These are phyloP conservation scores for Willisornis vidua DNA, from an alignment of 2,113 vertebrate genomes.

Conservation along the genomic window DNA sequence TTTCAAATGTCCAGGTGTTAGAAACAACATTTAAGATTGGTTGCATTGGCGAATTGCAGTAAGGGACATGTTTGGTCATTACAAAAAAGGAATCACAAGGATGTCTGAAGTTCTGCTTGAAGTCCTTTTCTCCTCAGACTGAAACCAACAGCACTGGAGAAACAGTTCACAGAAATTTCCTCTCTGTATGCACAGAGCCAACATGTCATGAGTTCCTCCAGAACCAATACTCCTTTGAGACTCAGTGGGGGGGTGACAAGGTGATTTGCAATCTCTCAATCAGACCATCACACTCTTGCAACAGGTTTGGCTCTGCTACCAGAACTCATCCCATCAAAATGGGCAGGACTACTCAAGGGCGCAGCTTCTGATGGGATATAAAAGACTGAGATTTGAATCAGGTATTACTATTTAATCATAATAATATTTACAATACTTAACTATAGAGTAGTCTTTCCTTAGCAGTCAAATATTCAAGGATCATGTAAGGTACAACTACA, in stretches of 20 bases:
- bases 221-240: not conserved
- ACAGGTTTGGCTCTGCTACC: not conserved
- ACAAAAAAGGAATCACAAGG: rapidly evolving
- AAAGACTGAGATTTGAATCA: not conserved
- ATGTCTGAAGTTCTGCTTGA: not conserved
- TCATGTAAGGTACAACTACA: not conserved
- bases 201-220: not conserved
- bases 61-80: not conserved
- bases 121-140: not conserved
- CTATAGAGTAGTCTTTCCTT: not conserved
- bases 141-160: not conserved
- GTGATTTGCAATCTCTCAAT: not conserved
- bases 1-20: not conserved
- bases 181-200: not conserved
- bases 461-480: not conserved
- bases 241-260: not conserved
- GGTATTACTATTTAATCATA: not conserved
- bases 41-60: not conserved
- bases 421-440: not conserved
- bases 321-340: not conserved
- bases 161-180: not conserved
- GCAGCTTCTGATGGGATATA: not conserved
- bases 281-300: not conserved
- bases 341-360: not conserved
- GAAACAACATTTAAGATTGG: not conserved